Conservation (phyloP, 2,797 vertebrate species). For the Agapornis canus region DNA sequence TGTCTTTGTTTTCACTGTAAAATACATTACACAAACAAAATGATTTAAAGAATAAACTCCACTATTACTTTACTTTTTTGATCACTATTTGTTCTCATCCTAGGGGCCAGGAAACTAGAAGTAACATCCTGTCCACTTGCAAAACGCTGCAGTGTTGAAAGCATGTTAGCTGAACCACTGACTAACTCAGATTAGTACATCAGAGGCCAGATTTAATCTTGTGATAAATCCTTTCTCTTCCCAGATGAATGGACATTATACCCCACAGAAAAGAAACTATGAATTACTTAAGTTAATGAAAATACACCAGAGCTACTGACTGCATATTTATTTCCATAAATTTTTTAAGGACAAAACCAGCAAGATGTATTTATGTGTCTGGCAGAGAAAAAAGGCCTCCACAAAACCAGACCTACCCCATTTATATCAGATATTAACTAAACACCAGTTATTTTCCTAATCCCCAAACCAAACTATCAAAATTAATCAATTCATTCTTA, state of each 20-base stretch:
- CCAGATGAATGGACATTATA: not conserved
- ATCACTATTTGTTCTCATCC: not conserved
- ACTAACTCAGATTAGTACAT: not conserved
- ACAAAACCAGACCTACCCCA: not conserved
- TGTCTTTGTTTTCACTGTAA: not conserved
- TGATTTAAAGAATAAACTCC: not conserved
- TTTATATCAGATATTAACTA: not conserved
- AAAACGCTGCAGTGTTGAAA: not conserved
- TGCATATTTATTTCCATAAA: not conserved
- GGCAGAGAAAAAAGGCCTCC: not conserved
- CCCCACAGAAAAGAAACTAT: not conserved
- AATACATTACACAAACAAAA: not conserved
- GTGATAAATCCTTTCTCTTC: not conserved
- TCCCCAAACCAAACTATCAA: not conserved
- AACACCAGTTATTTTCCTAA: not conserved
- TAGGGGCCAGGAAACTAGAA: not conserved
- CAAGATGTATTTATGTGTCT: not conserved
- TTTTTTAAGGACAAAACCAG: not conserved
- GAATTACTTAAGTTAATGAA: not conserved
- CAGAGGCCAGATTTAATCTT: not conserved
- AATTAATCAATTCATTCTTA: conserved; percentile 62
- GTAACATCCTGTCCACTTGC: not conserved
- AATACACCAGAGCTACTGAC: not conserved
- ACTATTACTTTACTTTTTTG: not conserved
- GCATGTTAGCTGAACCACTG: not conserved